phyloP scores from a whole-genome alignment of 1,140 invertebrate species.

The Philopotamus ludificatus region DNA sequence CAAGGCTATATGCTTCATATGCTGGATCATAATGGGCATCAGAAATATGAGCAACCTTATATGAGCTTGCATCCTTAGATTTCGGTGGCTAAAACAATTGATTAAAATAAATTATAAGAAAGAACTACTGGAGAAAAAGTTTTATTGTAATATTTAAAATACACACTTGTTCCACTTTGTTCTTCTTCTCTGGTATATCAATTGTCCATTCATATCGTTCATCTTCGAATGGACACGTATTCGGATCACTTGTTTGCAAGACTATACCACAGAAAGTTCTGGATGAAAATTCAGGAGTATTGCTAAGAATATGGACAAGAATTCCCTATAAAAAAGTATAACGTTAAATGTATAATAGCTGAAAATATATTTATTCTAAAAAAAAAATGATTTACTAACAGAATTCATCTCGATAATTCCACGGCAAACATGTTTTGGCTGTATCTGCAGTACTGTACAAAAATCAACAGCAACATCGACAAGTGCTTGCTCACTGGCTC shows the following conservation, averaged over 20 bases:
- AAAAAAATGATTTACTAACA: slow-evolving; percentile 53
- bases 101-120: neutral
- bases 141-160: neutral
- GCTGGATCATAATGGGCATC: slow-evolving; percentile 80
- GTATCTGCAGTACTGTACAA: slow-evolving; percentile 57
- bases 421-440: slow-evolving; percentile 57
- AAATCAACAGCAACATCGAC: slow-evolving; percentile 48
- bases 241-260: slow-evolving; percentile 52
- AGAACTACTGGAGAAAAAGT: neutral
- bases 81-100: neutral
- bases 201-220: slow-evolving; percentile 58
- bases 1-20: slow-evolving; percentile 66
- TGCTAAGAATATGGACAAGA: slow-evolving; percentile 57
- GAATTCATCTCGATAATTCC: slow-evolving; percentile 59
- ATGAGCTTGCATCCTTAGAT: slow-evolving; percentile 26
- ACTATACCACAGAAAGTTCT: slow-evolving; percentile 59
- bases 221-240: slow-evolving; percentile 46
- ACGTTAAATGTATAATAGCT: too few relatives aligned
- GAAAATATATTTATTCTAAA: neutral
- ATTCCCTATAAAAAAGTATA: slow-evolving; percentile 53
- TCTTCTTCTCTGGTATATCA: slow-evolving; percentile 47
- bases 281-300: slow-evolving; percentile 50
- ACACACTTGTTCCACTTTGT: neutral
- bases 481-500: slow-evolving; percentile 47
- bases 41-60: slow-evolving; percentile 71